Conservation (phyloP, 2,797 vertebrate genomes). For the Pseudochirops cupreus region DNA sequence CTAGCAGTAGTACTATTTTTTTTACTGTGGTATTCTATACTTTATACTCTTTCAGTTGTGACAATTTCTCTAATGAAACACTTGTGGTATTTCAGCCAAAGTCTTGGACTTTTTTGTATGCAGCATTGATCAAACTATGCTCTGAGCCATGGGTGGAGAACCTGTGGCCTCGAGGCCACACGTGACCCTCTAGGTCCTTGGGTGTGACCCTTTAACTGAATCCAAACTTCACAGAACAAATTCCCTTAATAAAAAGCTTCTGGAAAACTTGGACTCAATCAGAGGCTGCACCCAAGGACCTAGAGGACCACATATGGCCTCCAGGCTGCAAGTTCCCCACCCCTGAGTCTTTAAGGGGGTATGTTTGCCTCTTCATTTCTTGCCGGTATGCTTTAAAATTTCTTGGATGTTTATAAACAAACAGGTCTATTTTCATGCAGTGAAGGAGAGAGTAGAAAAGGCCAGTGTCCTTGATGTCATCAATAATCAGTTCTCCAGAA, state of each 20-base stretch:
- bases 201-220: too few relatives aligned
- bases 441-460: not conserved
- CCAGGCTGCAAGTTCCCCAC: too few relatives aligned
- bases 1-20: not conserved
- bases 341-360: rapidly evolving
- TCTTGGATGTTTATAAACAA: not conserved
- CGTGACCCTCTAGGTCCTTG: too few relatives aligned
- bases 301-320: too few relatives aligned
- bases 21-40: not conserved
- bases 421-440: not conserved
- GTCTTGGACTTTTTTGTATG: not conserved
- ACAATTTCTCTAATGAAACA: not conserved
- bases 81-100: not conserved
- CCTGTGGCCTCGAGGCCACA: too few relatives aligned
- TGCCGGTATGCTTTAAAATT: not conserved
- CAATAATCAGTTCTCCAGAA: not conserved
- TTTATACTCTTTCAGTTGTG: not conserved
- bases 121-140: not conserved
- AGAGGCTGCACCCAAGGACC: too few relatives aligned
- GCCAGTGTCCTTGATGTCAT: slow-evolving; percentile 3
- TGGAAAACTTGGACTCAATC: too few relatives aligned
- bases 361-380: not conserved
- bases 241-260: too few relatives aligned
- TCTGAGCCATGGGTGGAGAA: too few relatives aligned
- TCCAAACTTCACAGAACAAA: too few relatives aligned